Conservation (phyloP, 2,797 vertebrate species). For the Gallinago stenura region DNA sequence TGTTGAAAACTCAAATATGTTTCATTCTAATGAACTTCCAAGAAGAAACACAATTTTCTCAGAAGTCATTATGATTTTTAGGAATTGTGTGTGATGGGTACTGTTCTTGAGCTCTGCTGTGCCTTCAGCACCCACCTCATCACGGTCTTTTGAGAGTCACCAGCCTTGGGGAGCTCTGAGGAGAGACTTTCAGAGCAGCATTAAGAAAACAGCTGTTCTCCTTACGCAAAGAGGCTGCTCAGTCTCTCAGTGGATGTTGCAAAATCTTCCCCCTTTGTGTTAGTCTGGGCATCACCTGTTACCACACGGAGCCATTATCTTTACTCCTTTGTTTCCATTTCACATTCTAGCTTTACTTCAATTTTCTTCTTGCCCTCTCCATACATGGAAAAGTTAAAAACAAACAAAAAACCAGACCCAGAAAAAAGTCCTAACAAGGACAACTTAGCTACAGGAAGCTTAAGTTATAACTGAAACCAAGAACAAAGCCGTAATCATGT, state of each 20-base stretch:
- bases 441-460: neutral
- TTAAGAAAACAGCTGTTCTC: neutral
- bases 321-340: neutral
- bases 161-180: neutral
- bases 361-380: neutral
- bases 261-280: neutral
- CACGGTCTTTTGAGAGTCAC: neutral
- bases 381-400: conserved; percentile 3
- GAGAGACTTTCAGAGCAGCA: neutral
- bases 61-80: neutral
- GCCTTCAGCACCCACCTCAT: neutral
- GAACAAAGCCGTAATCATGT: neutral
- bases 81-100: too few relatives aligned
- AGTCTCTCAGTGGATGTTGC: neutral
- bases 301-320: neutral
- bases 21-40: neutral
- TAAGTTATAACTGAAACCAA: neutral
- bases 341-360: neutral
- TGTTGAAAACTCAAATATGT: neutral
- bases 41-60: neutral
- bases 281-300: neutral
- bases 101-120: neutral
- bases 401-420: neutral
- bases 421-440: conserved; percentile 1
- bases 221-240: neutral